phyloP scores from a whole-genome alignment of 1,140 invertebrate genomes.

The Littorina saxatilis region DNA sequence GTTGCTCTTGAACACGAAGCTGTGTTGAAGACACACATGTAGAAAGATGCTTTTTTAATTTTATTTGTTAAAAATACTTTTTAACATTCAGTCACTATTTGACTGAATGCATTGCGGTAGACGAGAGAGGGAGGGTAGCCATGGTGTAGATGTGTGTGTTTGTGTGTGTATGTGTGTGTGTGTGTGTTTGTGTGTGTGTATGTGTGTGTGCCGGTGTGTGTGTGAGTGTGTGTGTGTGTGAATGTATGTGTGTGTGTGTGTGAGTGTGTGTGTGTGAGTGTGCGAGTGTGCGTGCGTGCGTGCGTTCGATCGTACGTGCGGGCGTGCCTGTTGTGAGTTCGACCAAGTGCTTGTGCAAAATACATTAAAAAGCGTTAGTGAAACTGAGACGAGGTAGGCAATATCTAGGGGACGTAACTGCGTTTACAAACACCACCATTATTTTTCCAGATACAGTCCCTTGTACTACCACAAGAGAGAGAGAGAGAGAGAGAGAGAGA shows the following conservation, averaged over 20 bases:
- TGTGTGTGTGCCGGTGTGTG: too few species aligned
- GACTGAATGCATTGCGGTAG: too few species aligned
- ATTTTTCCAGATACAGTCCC: neutral
- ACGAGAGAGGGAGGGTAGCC: too few species aligned
- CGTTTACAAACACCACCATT: neutral
- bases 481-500: too few species aligned
- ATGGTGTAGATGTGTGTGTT: too few species aligned
- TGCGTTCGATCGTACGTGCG: too few species aligned
- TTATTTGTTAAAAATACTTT: neutral
- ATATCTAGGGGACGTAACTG: neutral
- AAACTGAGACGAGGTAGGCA: neutral
- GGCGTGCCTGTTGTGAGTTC: neutral
- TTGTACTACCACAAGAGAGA: neutral
- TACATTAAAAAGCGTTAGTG: neutral
- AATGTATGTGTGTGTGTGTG: too few species aligned
- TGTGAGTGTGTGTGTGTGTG: too few species aligned
- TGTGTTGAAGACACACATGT: neutral
- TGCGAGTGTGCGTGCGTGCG: too few species aligned
- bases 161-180: too few species aligned
- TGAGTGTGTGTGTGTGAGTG: slow-evolving; percentile 15
- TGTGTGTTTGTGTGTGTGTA: too few species aligned
- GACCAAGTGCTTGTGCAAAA: neutral
- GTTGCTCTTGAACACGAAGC: slow-evolving; percentile 46
- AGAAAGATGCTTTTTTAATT: neutral
- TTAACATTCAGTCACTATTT: neutral